A percentile compares a stretch with the other conserved stretches of the same genome.
Evolutionary conservation across 2,113 vertebrate species (phyloP).

Genomic region (Peromyscus californicus): DNA sequence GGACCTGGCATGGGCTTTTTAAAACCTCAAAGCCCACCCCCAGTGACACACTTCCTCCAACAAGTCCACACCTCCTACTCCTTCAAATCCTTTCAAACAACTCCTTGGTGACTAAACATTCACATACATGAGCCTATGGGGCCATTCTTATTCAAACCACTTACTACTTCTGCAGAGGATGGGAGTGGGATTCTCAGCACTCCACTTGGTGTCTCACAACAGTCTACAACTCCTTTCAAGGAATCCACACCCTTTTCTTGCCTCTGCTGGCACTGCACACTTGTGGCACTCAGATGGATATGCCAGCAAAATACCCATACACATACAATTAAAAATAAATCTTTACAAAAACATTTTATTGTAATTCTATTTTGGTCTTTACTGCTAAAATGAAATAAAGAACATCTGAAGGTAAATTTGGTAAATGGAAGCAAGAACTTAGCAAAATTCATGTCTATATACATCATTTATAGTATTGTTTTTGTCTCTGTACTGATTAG

Average conservation of each 20-base stretch:
- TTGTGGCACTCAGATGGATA: neutral
- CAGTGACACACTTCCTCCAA: neutral
- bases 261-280: neutral
- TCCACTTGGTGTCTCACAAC: neutral
- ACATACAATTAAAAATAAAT: conserved; percentile 51
- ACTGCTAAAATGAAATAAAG: conserved; percentile 32
- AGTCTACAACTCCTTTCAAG: neutral
- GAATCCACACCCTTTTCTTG: neutral
- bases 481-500: conserved; percentile 22
- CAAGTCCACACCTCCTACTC: neutral
- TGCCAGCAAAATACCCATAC: neutral
- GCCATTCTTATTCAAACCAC: neutral
- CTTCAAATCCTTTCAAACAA: neutral
- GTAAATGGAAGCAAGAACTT: neutral
- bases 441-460: neutral
- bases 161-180: neutral
- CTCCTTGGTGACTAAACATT: neutral
- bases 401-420: neutral
- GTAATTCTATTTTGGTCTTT: conserved; percentile 57
- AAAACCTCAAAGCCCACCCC: neutral
- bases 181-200: neutral
- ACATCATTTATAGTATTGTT: neutral
- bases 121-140: neutral
- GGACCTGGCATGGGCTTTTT: neutral
- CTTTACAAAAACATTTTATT: conserved; percentile 3